phyloP scores from a whole-genome alignment of 2,113 vertebrate genomes.

The Colistium nudipinnis region DNA sequence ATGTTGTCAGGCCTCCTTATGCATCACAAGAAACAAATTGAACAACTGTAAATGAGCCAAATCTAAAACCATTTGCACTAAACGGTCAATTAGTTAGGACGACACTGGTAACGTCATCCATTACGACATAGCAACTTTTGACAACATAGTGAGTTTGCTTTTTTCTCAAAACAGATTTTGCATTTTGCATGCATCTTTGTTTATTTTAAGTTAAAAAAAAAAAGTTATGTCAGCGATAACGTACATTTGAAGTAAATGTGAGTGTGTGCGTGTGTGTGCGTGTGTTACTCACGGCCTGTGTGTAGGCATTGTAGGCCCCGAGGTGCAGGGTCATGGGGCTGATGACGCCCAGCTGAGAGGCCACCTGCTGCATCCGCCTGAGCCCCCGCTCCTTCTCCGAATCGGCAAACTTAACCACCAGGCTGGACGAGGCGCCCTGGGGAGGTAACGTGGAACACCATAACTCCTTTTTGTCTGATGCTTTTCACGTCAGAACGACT shows the following conservation, averaged over 20 bases:
- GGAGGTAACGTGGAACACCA: constrained; percentile 20
- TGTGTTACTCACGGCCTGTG: constrained; percentile 87
- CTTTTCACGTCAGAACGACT: constrained; percentile 17
- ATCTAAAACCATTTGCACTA: constrained; percentile 52
- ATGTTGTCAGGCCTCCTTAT: constrained; percentile 32
- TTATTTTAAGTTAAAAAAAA: neutral
- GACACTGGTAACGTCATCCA: neutral
- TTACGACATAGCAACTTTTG: neutral
- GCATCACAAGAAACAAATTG: constrained; percentile 39
- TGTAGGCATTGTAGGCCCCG: constrained; percentile 94
- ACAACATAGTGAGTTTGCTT: neutral
- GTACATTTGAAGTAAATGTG: neutral
- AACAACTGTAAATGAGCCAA: constrained; percentile 53
- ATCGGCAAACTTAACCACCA: constrained; percentile 97
- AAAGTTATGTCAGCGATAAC: too few relatives aligned
- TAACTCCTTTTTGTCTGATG: constrained; percentile 11
- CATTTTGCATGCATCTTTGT: neutral
- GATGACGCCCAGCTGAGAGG: constrained; percentile 94
- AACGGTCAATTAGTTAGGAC: constrained; percentile 53
- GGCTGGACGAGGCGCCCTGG: constrained; percentile 94
- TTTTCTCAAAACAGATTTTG: neutral
- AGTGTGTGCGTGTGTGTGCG: constrained; percentile 15
- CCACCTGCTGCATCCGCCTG: constrained; percentile 95
- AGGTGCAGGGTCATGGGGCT: constrained; percentile 95
- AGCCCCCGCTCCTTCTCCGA: constrained; percentile 94